phyloP scores from a whole-genome alignment of 2,797 vertebrate genomes.

The Malurus leucopterus region DNA sequence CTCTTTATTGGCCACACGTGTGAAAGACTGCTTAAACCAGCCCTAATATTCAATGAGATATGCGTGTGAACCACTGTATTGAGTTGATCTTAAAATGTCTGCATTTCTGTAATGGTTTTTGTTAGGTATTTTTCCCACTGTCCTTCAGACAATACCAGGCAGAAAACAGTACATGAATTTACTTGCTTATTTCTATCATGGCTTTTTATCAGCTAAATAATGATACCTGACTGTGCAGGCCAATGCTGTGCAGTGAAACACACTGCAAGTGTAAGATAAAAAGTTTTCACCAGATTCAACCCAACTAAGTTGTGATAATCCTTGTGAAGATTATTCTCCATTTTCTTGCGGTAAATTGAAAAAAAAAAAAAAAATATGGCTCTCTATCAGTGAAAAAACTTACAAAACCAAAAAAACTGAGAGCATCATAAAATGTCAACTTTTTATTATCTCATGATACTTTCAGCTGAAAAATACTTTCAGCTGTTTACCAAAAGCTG shows the following conservation, averaged over 20 bases:
- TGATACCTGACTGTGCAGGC: background rate
- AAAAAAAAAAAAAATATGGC: background rate
- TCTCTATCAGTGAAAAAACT: background rate
- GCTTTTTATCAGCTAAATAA: background rate
- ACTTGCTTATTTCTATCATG: background rate
- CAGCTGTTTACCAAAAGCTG: background rate
- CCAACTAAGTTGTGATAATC: background rate
- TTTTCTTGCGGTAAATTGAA: background rate
- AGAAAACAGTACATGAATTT: background rate
- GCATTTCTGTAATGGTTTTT: background rate
- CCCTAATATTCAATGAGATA: background rate
- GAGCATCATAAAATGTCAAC: background rate
- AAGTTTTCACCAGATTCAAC: background rate
- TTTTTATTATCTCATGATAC: background rate
- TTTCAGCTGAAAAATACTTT: background rate
- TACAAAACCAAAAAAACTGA: background rate
- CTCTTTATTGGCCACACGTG: background rate
- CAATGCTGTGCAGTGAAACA: background rate
- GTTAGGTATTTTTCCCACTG: background rate
- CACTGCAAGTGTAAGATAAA: background rate
- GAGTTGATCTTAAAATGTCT: background rate
- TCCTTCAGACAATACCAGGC: background rate
- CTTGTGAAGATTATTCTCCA: background rate
- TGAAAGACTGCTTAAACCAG: background rate
- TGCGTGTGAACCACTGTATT: background rate